These are phyloP conservation scores for Pedetes capensis DNA, from an alignment of 2,113 vertebrate genomes.

Conservation along the genomic window DNA sequence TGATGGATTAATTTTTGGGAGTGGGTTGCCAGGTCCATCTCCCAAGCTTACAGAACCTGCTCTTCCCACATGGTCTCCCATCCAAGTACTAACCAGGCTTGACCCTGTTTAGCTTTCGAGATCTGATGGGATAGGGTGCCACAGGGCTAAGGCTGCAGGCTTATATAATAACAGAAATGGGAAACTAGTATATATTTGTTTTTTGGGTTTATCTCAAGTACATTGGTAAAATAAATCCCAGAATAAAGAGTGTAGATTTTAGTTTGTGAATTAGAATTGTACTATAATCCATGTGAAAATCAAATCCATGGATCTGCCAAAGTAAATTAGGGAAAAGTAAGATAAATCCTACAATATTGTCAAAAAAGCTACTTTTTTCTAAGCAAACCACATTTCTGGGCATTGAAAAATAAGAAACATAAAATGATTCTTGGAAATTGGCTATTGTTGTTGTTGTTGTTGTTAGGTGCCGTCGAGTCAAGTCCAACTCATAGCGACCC, in stretches of 20 bases:
- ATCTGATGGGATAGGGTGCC: too few species aligned
- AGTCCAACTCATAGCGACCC: too few species aligned
- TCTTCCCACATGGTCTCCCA: too few species aligned
- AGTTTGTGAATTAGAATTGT: background rate
- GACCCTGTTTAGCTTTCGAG: too few species aligned
- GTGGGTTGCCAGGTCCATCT: too few species aligned
- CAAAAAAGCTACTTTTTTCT: background rate
- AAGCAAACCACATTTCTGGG: background rate
- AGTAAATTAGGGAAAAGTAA: conserved; percentile 7
- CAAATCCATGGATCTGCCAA: background rate
- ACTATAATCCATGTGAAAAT: background rate
- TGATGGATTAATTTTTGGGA: too few species aligned
- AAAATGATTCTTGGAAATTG: background rate
- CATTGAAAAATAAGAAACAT: background rate
- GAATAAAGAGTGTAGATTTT: background rate
- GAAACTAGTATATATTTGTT: background rate
- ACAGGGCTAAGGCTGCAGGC: too few species aligned
- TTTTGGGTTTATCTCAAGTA: background rate
- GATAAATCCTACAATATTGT: background rate
- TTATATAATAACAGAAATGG: background rate
- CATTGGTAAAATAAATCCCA: background rate
- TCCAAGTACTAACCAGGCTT: too few species aligned
- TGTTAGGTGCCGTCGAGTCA: too few species aligned
- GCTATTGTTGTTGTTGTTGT: too few species aligned
- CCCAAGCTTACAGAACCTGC: too few species aligned